Base-by-base conservation (phyloP, 2,797 vertebrate genomes). In the Micropoecilia bifurca region DNA sequence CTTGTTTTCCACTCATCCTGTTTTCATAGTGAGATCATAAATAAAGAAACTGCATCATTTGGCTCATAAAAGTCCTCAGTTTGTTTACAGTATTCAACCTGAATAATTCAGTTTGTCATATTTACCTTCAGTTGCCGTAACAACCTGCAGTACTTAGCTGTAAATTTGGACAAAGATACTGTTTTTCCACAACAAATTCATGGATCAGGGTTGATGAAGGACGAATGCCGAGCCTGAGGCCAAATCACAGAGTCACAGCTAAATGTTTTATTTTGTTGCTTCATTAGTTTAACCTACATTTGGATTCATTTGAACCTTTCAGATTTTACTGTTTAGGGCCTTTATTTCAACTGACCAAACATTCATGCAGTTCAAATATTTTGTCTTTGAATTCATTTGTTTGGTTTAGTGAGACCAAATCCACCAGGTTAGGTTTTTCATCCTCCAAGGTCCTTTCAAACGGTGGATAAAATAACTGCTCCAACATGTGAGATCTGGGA, bases 21-120 rank as follows among this genome's bases (percentile, higher is more conserved):
- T 89, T 92, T 94, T 92, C 81, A 88, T 83, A 81, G 53, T 88
- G 79, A 81, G 74, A 74, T 79, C 69, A 77, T 81, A 72, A 86
- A 83, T 73, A 82, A 84, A 89, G 63, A 73, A 55, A 88, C 48
- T 63, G 74, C 74, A 76, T 79, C 85, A 78, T 74, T 69, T 78
- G 73, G 74, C 83, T 84, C 47, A 50, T 77, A 85, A 81, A 84
- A 28, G 39, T 71, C 22, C 63, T 43, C 36, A 4, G 36, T 66
- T 22, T 75, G 82, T 89, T 84, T 83, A 59, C 53, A 72, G 83
- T 79, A 91, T 91, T 90, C 85, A 88, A 89, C 86, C 16, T 66
- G 33, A 69, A 43, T 68, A 25, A 69, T 25, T 3, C 68, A 71
- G n/a, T 71, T 45, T 71, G 25, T 13, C 28, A 16, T 45, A 46